phyloP scores from a whole-genome alignment of 1,140 invertebrate species.

The Scaptomyza graminum region DNA sequence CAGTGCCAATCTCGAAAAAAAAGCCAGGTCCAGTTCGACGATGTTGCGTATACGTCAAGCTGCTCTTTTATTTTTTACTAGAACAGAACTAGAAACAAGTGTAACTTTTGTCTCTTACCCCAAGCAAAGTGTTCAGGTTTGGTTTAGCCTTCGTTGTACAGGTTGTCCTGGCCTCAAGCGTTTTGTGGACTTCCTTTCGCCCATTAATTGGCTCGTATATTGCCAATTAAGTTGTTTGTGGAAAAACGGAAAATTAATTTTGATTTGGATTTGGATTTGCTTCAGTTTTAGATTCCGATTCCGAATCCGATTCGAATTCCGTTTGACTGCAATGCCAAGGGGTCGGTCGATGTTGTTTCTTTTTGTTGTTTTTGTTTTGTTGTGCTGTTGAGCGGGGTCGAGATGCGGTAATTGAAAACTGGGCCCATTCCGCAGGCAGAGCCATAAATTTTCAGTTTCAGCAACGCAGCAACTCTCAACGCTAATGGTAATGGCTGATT shows the following conservation, averaged over 20 bases:
- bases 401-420: slow-evolving; percentile 72
- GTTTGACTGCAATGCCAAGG: slow-evolving; percentile 20
- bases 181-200: slow-evolving; percentile 25
- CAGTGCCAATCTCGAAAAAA: slow-evolving; percentile 15
- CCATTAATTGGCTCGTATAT: slow-evolving; percentile 75
- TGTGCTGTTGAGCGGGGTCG: slow-evolving; percentile 24
- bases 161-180: slow-evolving; percentile 25
- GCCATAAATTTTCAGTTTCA: slow-evolving; percentile 49
- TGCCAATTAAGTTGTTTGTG: slow-evolving; percentile 69
- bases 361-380: too few relatives aligned
- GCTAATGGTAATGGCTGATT: slow-evolving; percentile 77
- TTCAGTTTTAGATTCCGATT: slow-evolving; percentile 23
- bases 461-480: slow-evolving; percentile 62
- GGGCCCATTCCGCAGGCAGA: slow-evolving; percentile 46
- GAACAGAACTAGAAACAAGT: slow-evolving; percentile 32
- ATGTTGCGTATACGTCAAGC: slow-evolving; percentile 69
- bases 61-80: slow-evolving; percentile 24
- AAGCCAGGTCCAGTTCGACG: slow-evolving; percentile 22
- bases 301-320: slow-evolving; percentile 21
- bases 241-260: slow-evolving; percentile 80
- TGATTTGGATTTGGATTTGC: slow-evolving; percentile 68
- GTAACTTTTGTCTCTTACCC: slow-evolving; percentile 52
- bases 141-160: slow-evolving; percentile 6
- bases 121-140: not conserved
- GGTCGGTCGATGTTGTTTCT: slow-evolving; percentile 14